These are phyloP conservation scores for Sebastes kiyomatsui DNA, from an alignment of 2,797 vertebrate genomes.

Conservation along the genomic window DNA sequence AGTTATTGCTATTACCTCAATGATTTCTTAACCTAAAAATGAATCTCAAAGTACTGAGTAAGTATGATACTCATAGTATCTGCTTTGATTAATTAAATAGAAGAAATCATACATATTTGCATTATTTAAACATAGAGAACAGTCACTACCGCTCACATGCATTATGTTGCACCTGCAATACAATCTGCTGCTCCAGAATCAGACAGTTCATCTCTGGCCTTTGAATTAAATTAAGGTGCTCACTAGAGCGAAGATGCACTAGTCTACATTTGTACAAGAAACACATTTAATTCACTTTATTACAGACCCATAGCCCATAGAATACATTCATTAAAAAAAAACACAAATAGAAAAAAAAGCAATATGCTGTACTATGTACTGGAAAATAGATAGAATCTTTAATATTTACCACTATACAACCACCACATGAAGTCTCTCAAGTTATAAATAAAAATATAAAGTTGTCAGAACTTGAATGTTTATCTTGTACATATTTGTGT, in stretches of 20 bases:
- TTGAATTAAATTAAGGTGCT: no score
- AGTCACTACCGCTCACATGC: no score
- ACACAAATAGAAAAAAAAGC: no score
- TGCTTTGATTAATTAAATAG: no score
- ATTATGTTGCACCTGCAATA: fast-evolving
- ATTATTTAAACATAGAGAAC: no score
- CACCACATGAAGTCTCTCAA: not conserved
- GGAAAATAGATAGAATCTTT: not conserved
- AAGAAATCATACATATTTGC: no score
- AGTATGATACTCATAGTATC: no score
- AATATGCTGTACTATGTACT: not conserved
- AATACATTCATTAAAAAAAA: not conserved
- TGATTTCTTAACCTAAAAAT: not conserved
- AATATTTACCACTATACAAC: not conserved
- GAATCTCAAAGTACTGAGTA: not conserved
- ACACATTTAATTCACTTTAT: not conserved
- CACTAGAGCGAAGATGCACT: no score
- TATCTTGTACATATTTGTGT: not conserved
- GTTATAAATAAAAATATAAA: not conserved
- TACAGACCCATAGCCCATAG: not conserved
- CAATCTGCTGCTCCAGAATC: no score
- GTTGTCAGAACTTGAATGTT: not conserved
- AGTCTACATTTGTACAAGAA: no score
- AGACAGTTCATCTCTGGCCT: no score
- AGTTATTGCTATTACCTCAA: not conserved